Percentiles rank a stretch among this genome's conserved stretches.
Evolutionary conservation across 1,140 invertebrate species (phyloP).

Genomic region (Bombus sylvicola): DNA sequence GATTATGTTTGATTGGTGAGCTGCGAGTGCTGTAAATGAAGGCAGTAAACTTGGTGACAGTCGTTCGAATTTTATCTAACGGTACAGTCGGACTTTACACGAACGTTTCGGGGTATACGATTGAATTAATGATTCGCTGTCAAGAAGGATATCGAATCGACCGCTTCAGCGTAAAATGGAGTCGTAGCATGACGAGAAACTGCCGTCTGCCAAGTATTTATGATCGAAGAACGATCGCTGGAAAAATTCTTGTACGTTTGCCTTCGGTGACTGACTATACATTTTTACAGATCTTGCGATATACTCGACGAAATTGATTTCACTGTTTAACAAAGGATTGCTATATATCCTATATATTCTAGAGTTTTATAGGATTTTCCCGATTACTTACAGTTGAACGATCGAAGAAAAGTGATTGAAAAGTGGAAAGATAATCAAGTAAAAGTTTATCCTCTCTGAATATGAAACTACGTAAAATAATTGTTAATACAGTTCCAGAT

Average conservation of each 20-base stretch:
- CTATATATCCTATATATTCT: neutral
- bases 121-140: constrained; percentile 5
- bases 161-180: neutral
- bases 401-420: neutral
- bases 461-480: neutral
- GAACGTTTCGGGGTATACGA: neutral
- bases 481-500: neutral
- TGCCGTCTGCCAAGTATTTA: neutral
- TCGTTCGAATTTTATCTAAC: neutral
- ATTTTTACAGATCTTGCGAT: neutral
- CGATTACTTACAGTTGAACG: too few relatives aligned
- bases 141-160: neutral
- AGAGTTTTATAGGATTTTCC: too few relatives aligned
- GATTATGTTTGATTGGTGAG: neutral
- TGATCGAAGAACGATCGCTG: neutral
- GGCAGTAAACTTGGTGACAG: neutral
- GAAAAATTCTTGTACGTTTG: neutral
- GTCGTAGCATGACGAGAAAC: neutral
- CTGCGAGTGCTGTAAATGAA: neutral
- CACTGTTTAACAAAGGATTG: neutral
- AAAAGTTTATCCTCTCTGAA: neutral
- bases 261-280: neutral
- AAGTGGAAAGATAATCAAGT: neutral
- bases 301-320: neutral
- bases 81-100: neutral